Evolutionary conservation across 1,140 invertebrate species (phyloP), one percentile per base, ranked within the genome.

Genomic region (Scaptomyza montana): DNA sequence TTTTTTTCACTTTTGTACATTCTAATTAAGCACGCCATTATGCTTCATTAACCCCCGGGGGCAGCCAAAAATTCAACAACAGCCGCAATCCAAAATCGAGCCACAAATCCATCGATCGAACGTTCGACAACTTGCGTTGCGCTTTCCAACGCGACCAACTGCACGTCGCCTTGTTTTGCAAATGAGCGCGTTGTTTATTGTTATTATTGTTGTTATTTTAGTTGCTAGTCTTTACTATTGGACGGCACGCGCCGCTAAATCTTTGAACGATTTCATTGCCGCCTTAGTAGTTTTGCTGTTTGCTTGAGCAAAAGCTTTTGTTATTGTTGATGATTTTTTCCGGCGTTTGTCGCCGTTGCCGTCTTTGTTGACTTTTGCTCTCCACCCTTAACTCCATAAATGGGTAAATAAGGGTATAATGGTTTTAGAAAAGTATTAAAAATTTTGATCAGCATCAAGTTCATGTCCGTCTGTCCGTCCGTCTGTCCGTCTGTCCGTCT

Each of bases 191-290:
- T 56, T 63, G 13, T 54, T 66, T 55, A 36, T 33, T 69, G 16
- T 61, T 59, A n/a, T 55, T 60, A 53, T 56, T 59, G 30, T 39
- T 77, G 28, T 47, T 45, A 39, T 12, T 41, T 59, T 60, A 61
- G 49, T 5, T 49, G n/a, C 10, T 59, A 53, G 66, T 84, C 43
- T 73, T 67, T 69, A 57, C 80, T 68, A 61, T 81, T 76, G 56
- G 74, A 74, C 78, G 33, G 82, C 81, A 86, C 81, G 81, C 87
- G 81, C 81, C 81, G 78, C 57, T 68, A 71, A 87, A 86, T 86
- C 71, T 78, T 67, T 59, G 64, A 66, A 63, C 55, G 73, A 79
- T 80, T 80, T 65, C 73, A 73, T 73, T 68, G 78, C 68, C 60
- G 13, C 28, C 16, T 46, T 41, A 9, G 39, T 33, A 41, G n/a